Percentiles rank a stretch among this genome's conserved stretches.
Conservation (phyloP, 2,113 vertebrate genomes). For the Gavia stellata region DNA sequence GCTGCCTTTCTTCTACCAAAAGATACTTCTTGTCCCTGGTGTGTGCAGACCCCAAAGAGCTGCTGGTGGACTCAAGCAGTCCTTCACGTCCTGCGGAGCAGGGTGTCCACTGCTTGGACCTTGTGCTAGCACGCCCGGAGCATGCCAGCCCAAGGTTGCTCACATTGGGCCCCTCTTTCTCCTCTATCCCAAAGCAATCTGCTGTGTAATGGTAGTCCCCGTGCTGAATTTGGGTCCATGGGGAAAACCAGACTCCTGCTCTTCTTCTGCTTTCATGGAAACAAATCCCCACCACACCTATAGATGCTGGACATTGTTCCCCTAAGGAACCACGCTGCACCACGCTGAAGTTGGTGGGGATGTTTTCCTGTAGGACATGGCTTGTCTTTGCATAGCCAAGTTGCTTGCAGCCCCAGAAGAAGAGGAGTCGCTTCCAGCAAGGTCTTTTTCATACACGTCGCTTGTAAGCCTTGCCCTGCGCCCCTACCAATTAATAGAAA, state of each 20-base stretch:
- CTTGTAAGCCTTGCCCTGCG: background rate
- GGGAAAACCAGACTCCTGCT: background rate
- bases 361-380: background rate
- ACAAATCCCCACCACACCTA: rapidly evolving
- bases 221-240: background rate
- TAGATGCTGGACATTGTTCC: background rate
- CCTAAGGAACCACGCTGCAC: rapidly evolving
- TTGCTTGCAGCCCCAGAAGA: background rate
- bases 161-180: background rate
- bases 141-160: background rate
- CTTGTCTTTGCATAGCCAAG: background rate
- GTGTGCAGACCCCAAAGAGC: background rate
- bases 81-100: background rate
- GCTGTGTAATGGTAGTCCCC: background rate
- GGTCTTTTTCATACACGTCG: background rate
- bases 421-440: background rate
- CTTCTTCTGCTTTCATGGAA: background rate
- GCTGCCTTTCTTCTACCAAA: background rate
- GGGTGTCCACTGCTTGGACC: background rate
- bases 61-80: background rate
- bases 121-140: background rate
- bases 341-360: background rate
- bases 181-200: background rate
- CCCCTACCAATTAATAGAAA: background rate
- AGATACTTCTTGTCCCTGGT: background rate